Evolutionary conservation across 2,797 vertebrate genomes (phyloP).

Genomic region (Acridotheres tristis): DNA sequence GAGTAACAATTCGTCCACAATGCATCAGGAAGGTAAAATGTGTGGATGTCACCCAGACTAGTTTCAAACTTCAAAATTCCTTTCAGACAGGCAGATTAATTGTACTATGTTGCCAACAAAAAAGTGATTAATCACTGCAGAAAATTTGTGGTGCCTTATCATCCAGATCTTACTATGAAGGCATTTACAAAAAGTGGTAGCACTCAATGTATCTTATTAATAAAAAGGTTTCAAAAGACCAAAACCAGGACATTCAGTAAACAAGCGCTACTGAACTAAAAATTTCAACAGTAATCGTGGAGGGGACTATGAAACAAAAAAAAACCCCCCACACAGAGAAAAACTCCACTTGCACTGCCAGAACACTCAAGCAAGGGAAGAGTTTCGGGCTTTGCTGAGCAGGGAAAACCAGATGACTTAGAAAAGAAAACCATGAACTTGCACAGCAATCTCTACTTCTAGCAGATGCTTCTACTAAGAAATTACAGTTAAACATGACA

Average conservation of each 20-base stretch:
- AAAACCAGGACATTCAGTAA: background rate
- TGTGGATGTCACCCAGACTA: background rate
- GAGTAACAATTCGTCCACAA: background rate
- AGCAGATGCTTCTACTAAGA: background rate
- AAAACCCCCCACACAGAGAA: background rate
- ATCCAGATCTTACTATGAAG: background rate
- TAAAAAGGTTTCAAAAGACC: background rate
- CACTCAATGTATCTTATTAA: rapidly evolving
- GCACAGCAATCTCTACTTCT: background rate
- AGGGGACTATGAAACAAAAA: background rate
- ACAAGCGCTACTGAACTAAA: background rate
- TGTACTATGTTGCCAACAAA: background rate
- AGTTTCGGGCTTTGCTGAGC: background rate
- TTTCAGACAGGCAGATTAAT: background rate
- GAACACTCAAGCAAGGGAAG: background rate
- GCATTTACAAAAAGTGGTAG: background rate
- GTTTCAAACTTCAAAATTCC: background rate
- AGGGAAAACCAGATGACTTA: background rate
- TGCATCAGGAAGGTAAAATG: background rate
- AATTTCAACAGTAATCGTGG: background rate
- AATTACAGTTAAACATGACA: background rate
- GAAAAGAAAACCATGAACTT: background rate
- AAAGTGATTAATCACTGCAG: background rate
- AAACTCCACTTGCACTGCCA: background rate
- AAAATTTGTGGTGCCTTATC: background rate